phyloP scores from a whole-genome alignment of 2,113 vertebrate species.

The Cichladusa arquata region DNA sequence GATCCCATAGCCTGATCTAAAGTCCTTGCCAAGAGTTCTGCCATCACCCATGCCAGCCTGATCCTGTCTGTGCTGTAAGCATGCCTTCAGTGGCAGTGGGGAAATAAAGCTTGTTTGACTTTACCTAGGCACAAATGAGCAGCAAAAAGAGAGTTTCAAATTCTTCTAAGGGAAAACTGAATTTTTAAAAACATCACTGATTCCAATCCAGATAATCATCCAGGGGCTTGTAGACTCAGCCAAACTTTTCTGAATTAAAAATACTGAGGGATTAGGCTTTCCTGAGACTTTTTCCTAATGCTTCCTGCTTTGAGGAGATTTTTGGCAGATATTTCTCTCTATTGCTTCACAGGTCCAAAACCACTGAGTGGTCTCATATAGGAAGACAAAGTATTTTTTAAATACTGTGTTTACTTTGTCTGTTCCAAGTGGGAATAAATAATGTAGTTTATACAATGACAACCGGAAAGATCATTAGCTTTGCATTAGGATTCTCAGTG shows the following conservation, averaged over 20 bases:
- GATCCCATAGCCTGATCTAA: background rate
- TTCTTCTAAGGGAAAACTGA: background rate
- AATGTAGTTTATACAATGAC: background rate
- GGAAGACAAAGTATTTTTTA: background rate
- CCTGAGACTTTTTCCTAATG: conserved; percentile 3
- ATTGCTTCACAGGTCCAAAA: background rate
- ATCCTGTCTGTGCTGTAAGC: background rate
- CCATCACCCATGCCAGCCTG: background rate
- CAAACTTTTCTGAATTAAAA: conserved; percentile 27
- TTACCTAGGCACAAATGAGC: background rate
- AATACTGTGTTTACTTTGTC: background rate
- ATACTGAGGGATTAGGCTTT: conserved; percentile 39
- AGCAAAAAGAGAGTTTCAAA: background rate
- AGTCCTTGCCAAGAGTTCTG: background rate
- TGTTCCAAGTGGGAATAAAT: conserved; percentile 2
- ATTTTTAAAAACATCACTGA: background rate
- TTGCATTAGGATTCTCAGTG: background rate
- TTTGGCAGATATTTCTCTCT: background rate
- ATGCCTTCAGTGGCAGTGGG: background rate
- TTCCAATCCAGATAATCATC: background rate
- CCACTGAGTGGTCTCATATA: background rate
- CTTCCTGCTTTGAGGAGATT: background rate
- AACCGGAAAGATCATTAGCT: background rate
- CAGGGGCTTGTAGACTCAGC: background rate
- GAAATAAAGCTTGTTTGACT: background rate